Evolutionary conservation across 1,140 invertebrate genomes (phyloP).

Genomic region (Tribolium madens): DNA sequence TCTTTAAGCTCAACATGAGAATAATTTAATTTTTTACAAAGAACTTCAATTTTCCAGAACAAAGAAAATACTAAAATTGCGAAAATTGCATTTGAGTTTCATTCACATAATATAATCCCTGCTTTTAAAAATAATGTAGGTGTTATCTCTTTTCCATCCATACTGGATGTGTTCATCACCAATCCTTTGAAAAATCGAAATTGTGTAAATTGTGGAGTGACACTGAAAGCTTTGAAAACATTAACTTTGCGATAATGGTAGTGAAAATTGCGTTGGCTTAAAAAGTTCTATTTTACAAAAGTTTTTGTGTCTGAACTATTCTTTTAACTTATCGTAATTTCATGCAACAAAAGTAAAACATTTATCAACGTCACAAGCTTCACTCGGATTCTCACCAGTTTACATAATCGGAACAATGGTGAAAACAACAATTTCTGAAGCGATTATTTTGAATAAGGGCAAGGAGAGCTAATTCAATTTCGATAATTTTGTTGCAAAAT

Average conservation of each 20-base stretch:
- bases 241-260: too few species aligned
- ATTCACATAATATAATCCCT: too few species aligned
- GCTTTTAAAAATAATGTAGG: not conserved
- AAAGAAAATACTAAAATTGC: not conserved
- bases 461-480: not conserved
- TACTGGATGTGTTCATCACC: not conserved
- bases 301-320: not conserved
- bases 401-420: not conserved
- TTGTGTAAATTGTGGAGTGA: not conserved
- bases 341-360: not conserved
- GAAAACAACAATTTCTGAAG: not conserved
- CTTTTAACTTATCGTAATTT: not conserved
- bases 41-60: not conserved
- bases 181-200: not conserved
- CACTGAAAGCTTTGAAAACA: too few species aligned
- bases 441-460: not conserved
- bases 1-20: not conserved
- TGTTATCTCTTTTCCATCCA: not conserved
- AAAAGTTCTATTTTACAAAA: too few species aligned
- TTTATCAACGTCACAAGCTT: not conserved
- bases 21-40: not conserved
- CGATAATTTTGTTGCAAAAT: not conserved
- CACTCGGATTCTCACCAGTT: not conserved
- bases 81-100: not conserved
- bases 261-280: too few species aligned